phyloP scores from a whole-genome alignment of 1,140 invertebrate genomes.

The Drosophila ironensis region DNA sequence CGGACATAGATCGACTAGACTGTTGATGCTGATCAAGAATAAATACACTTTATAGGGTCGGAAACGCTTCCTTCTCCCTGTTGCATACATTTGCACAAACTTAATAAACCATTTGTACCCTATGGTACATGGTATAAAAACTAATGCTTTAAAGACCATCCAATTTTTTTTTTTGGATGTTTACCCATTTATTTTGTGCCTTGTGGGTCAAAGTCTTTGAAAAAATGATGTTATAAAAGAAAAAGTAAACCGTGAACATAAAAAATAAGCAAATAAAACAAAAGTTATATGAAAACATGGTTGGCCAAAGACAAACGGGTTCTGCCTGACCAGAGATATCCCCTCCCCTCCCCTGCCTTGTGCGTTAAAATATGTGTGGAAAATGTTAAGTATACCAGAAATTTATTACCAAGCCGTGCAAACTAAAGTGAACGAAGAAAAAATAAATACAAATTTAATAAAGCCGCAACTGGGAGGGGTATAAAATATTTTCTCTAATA shows the following conservation, averaged over 20 bases:
- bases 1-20: too few relatives aligned
- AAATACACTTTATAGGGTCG: too few relatives aligned
- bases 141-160: not conserved
- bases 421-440: conserved; percentile 17
- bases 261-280: conserved; percentile 43
- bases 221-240: conserved; percentile 67
- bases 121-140: too few relatives aligned
- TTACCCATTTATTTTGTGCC: conserved; percentile 24
- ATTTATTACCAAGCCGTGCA: conserved; percentile 40
- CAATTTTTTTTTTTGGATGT: not conserved
- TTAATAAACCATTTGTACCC: too few relatives aligned
- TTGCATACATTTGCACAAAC: too few relatives aligned
- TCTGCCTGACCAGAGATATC: conserved; percentile 29
- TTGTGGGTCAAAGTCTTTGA: conserved; percentile 73
- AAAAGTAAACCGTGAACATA: conserved; percentile 52
- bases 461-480: conserved; percentile 5
- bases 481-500: conserved; percentile 77
- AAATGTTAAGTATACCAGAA: conserved; percentile 77
- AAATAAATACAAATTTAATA: conserved; percentile 33
- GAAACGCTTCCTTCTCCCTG: too few relatives aligned
- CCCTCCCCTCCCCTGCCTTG: not conserved
- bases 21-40: too few relatives aligned
- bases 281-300: conserved; percentile 63
- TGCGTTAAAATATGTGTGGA: conserved; percentile 56
- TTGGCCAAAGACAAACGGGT: conserved; percentile 56